phyloP scores from a whole-genome alignment of 2,113 vertebrate genomes.

The Nothocercus julius region DNA sequence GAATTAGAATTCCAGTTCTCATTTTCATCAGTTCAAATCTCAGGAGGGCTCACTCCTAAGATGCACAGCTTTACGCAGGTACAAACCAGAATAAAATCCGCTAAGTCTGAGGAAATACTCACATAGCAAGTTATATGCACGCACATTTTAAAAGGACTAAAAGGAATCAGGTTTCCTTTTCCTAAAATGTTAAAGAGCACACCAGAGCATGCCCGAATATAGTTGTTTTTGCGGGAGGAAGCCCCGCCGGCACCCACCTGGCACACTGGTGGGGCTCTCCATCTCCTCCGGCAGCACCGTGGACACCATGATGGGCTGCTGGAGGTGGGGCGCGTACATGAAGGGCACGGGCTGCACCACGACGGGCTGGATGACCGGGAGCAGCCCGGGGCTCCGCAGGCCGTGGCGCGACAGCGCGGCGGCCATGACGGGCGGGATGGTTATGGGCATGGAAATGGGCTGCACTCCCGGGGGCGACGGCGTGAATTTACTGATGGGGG shows the following conservation, averaged over 20 bases:
- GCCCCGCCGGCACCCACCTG: constrained; percentile 75
- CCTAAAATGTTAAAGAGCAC: background rate
- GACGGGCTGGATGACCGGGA: constrained; percentile 88
- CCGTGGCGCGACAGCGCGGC: constrained; percentile 83
- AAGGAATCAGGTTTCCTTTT: background rate
- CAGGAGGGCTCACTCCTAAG: background rate
- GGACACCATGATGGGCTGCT: constrained; percentile 88
- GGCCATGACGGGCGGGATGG: constrained; percentile 83
- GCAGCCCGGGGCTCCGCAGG: constrained; percentile 84
- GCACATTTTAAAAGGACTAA: background rate
- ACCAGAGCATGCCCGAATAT: background rate
- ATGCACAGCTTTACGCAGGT: background rate
- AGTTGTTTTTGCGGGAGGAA: background rate
- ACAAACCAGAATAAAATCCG: background rate
- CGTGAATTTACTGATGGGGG: constrained; percentile 79
- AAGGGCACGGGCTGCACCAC: constrained; percentile 90
- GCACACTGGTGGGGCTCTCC: constrained; percentile 80
- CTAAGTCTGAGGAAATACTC: background rate
- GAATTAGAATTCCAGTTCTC: background rate
- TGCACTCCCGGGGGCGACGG: constrained; percentile 75
- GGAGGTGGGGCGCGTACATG: constrained; percentile 88
- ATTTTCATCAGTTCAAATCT: background rate
- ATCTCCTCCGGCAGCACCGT: constrained; percentile 82
- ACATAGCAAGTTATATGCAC: background rate
- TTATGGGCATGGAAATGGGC: constrained; percentile 77